A percentile compares a stretch with the other conserved stretches of the same genome.
Evolutionary conservation across 2,113 vertebrate genomes (phyloP).

Genomic region (Saimiri boliviensis): DNA sequence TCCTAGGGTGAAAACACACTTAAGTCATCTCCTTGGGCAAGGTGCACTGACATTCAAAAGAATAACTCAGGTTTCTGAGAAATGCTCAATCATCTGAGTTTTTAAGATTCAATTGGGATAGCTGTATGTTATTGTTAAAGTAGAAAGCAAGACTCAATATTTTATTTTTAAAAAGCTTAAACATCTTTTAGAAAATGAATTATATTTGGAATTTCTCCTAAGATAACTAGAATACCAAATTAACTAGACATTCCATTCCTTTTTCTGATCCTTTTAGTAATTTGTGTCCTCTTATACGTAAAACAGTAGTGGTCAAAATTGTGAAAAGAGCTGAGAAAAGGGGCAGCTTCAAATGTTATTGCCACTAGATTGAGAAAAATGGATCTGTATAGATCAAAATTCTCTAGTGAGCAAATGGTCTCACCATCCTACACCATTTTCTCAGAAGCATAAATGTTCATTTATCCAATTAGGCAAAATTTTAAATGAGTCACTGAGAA

Average conservation of each 20-base stretch:
- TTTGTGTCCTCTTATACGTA: not conserved
- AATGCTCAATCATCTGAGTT: not conserved
- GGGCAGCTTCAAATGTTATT: slow-evolving; percentile 24
- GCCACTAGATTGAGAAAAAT: slow-evolving; percentile 46
- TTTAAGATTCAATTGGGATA: not conserved
- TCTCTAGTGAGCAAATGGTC: not conserved
- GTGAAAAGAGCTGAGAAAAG: not conserved
- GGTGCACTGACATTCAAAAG: not conserved
- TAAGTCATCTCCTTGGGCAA: not conserved
- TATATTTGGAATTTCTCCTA: slow-evolving; percentile 2
- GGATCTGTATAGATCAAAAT: slow-evolving; percentile 26
- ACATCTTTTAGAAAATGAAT: not conserved
- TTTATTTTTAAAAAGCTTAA: not conserved
- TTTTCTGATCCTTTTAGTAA: not conserved
- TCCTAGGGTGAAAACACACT: not conserved
- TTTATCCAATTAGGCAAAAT: slow-evolving; percentile 61
- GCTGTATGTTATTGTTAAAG: not conserved
- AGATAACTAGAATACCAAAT: slow-evolving; percentile 21
- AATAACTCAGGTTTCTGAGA: not conserved
- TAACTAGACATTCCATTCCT: not conserved
- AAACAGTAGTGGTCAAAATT: slow-evolving; percentile 19
- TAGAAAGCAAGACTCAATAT: not conserved
- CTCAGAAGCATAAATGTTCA: slow-evolving; percentile 53
- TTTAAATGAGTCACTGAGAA: slow-evolving; percentile 54
- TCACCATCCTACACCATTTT: not conserved